Base-by-base conservation (phyloP, 2,888 invertebrate species). In the Latheticus oryzae region DNA sequence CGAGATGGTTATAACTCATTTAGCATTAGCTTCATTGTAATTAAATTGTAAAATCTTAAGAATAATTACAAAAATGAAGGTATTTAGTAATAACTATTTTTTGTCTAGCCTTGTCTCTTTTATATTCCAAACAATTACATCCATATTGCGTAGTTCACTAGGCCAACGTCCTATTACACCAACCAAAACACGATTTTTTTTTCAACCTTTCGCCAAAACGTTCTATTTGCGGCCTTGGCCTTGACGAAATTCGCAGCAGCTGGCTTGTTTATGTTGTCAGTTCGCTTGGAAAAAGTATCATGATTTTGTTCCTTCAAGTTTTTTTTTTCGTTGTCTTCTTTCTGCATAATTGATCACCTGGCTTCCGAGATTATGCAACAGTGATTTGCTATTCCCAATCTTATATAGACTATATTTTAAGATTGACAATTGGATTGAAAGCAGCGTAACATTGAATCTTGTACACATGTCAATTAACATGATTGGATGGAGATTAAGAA, bases 191-290 rank as follows among this genome's bases (percentile, higher is more conserved):
- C 7, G 9, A 51, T 15, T 24, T 26, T 43, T 47, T 57, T 53
- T 40, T 37, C n/a, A n/a, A n/a, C 38, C 24, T 42, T 38, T 51
- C 43, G 23, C 28, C 19, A 5, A 57, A 8, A 54, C 48, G 54
- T 43, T 58, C 58, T 58, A 54, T 54, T 58, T 58, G 47, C 50
- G 58, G 43, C 71, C 71, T 71, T 71, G 71, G 68, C 71, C 71
- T 70, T 71, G 71, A 51, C 67, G 66, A 70, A 68, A 66, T 65
- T 70, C 66, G 54, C 48, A 60, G 62, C 71, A 71, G 68, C 65
- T 71, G 71, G 66, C 66, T 63, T 65, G 58, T 58, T 58, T 53
- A 58, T 53, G 40, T 47, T 48, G 45, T 45, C 32, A 23, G 45
- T 30, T 40, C 47, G 47, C 35, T 23, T 13, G 21, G 55, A 38